Evolutionary conservation across 2,888 invertebrate genomes (phyloP), one percentile per base, ranked within the genome.

Genomic region (Azorinus chamasolen): DNA sequence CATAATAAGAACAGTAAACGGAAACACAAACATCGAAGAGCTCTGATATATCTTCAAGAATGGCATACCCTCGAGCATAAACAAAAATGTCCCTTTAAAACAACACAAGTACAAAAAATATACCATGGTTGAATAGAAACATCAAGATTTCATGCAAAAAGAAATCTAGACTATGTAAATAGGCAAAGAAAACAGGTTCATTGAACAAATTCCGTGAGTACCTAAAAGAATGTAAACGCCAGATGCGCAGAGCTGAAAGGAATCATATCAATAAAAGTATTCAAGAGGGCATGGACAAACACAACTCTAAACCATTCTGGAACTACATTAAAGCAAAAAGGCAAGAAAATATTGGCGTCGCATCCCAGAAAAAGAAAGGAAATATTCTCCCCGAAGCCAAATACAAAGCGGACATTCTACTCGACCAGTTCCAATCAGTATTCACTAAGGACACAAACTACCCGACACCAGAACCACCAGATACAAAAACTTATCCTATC

Each of bases 211-310:
- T 43, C 59, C 54, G 46, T 51, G 43, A 66, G 20, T 51, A 43
- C 22, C 39, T 6, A 14, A 57, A 20, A 39, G 57, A 57, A 18
- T 39, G 57, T 18, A 66, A 74, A 57, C 16, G 58, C 16, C n/a
- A 68, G 14, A 20, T 68, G 24, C 48, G 74, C 3, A 57, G 25
- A 32, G 74, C 74, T 32, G 74, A 73, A 63, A 63, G 74, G 74
- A 27, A 68, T 25, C 63, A 74, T 53, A 48, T 74, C 20, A 74
- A 74, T 32, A 63, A 27, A n/a, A 24, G 62, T 4, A 63, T 74
- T 16, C 32, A 69, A n/a, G 69, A 74, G 8, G 58, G 58, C 24
- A 32, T 74, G 50, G 53, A 74, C 1, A 41, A 61, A 18, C 43
- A 68, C 8, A 73, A 61, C 41, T 51, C 73, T 16, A 57, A 68